Evolutionary conservation across 1,140 invertebrate species (phyloP).

Genomic region (Euura saliciscinereae): DNA sequence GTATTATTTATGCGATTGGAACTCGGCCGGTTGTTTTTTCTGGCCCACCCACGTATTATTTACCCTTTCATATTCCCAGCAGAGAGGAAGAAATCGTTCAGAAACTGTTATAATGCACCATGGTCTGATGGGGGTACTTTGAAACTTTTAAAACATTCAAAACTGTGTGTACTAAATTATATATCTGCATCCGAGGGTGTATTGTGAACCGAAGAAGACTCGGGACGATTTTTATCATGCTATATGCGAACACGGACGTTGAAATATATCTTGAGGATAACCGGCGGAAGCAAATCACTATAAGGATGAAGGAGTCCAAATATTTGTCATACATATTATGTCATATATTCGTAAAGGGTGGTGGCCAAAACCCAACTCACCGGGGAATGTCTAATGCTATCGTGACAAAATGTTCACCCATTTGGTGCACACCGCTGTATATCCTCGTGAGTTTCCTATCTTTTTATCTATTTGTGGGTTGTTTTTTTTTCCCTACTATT

Average conservation of each 20-base stretch:
- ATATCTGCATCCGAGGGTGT: background rate
- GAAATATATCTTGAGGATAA: no score
- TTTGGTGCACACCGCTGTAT: background rate
- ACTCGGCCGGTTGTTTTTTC: background rate
- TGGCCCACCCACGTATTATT: background rate
- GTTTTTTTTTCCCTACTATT: slow-evolving; percentile 24
- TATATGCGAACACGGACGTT: no score
- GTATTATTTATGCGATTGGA: background rate
- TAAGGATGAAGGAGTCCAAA: background rate
- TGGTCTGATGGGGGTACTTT: background rate
- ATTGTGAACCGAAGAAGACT: no score
- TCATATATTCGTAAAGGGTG: background rate
- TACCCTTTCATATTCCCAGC: background rate
- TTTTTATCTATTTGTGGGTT: slow-evolving; percentile 12
- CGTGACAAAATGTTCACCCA: slow-evolving; percentile 1
- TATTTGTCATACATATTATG: background rate
- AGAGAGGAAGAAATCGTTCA: background rate
- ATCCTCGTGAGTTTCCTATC: slow-evolving; percentile 8
- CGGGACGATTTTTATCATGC: no score
- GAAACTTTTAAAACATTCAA: background rate
- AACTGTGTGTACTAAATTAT: background rate
- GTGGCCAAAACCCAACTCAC: background rate
- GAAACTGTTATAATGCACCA: background rate
- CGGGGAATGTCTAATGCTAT: background rate
- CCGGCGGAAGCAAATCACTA: no score